Percentiles rank a stretch among this genome's conserved stretches.
phyloP scores from a whole-genome alignment of 1,140 invertebrate species.

The Cydia fagiglandana region DNA sequence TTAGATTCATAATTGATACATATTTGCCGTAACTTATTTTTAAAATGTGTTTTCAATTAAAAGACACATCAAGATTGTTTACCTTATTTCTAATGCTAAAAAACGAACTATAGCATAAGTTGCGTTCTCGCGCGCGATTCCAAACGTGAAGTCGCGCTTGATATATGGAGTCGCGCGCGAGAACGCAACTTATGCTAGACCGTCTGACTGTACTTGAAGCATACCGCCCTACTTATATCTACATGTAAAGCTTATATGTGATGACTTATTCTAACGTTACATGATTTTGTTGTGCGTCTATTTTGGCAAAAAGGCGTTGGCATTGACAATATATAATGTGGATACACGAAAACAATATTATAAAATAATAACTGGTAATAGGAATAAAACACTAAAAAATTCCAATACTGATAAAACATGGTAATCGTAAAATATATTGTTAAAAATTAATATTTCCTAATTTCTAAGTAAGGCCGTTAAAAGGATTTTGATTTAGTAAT shows the following conservation, averaged over 20 bases:
- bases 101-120: too few species aligned
- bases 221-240: background rate
- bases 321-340: background rate
- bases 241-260: slow-evolving; percentile 23
- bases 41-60: too few species aligned
- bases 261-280: slow-evolving; percentile 19
- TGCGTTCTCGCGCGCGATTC: too few species aligned
- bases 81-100: too few species aligned
- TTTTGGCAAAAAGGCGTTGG: slow-evolving; percentile 45
- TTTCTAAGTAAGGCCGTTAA: slow-evolving; percentile 23
- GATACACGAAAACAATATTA: background rate
- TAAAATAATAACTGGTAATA: slow-evolving; percentile 11
- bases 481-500: background rate
- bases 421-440: background rate
- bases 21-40: too few species aligned
- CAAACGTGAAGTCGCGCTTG: too few species aligned
- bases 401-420: slow-evolving; percentile 23
- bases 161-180: too few species aligned
- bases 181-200: too few species aligned
- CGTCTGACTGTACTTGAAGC: too few species aligned
- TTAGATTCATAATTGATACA: too few species aligned
- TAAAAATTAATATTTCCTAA: slow-evolving; percentile 14
- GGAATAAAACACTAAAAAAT: too few species aligned
- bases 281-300: slow-evolving; percentile 37
- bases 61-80: too few species aligned